Conservation (phyloP, 2,888 invertebrate genomes). For the Pecten maximus region DNA sequence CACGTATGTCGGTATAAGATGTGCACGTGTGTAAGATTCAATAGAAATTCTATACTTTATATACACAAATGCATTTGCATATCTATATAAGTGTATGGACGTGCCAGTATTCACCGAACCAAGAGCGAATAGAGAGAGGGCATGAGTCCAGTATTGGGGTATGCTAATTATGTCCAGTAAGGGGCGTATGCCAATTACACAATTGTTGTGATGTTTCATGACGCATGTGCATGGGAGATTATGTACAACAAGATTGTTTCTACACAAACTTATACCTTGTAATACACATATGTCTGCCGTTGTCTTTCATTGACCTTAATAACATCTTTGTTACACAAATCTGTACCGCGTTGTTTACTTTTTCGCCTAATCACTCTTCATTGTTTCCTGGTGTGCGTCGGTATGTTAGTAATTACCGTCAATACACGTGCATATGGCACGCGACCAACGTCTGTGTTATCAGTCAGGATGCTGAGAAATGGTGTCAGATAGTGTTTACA, state of each 20-base stretch:
- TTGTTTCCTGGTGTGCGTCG: neutral
- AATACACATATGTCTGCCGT: neutral
- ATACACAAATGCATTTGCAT: too few relatives aligned
- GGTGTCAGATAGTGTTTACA: neutral
- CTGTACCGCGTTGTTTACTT: neutral
- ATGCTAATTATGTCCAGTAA: neutral
- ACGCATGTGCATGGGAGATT: neutral
- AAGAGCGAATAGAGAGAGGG: neutral
- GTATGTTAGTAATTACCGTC: neutral
- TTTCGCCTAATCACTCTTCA: neutral
- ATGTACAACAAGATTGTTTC: neutral
- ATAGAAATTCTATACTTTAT: too few relatives aligned
- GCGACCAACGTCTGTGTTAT: neutral
- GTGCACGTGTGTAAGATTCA: neutral
- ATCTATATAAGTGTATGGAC: neutral
- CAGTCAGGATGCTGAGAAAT: neutral
- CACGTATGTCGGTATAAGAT: neutral
- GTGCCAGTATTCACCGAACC: neutral
- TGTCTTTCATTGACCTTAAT: neutral
- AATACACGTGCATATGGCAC: constrained; percentile 21
- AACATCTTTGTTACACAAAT: neutral
- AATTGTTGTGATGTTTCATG: neutral
- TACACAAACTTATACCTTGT: neutral
- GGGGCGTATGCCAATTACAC: neutral
- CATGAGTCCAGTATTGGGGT: too few relatives aligned